Base-by-base conservation (phyloP, 2,113 vertebrate genomes). In the Solea solea region DNA sequence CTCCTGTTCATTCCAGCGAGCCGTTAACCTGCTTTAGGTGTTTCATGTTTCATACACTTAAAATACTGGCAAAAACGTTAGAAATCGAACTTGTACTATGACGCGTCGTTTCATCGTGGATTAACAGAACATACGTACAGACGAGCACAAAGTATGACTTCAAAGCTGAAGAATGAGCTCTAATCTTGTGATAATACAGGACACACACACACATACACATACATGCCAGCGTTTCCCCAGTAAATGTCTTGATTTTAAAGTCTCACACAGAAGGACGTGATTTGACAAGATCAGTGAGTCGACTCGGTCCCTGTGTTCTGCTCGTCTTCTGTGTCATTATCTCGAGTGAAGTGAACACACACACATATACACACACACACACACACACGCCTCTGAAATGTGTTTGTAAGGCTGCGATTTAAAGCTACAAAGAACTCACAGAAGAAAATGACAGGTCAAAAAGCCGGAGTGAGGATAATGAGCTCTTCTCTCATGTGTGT, bases 1-100 rank as follows among this genome's bases (percentile, higher is more conserved):
- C 59, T 68, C 81, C 68, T 64, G 72, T 82, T 82, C 71, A 88
- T 82, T 77, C 66, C 75, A 28, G 9, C 13, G 79, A 81, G 71
- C 57, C 80, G 87, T 81, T 81, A 70, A 84, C 67, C 65, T 80
- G 74, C 74, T 53, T 75, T 59, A 71, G 69, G 45, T 21, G 1
- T 21, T 1, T 21, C 21, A 21, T 21, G 21, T 21, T 21, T 21
- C 21, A 21, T 21, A 21, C 21, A 21, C 21, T 21, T 21, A 21
- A 21, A 21, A 21, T 21, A 21, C 21, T 21, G 21, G 21, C 21
- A 21, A 21, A 21, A 21, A 21, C 21, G 21, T 1, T 21, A 21
- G 21, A 21, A 21, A 21, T 21, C 1, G 1, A 21, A 21, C 21
- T 21, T 21, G n/a, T n/a, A n/a, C n/a, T n/a, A n/a, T n/a, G 21